Percentiles rank a stretch among this genome's conserved stretches.
Evolutionary conservation across 1,140 invertebrate species (phyloP).

Genomic region (Cotesia glomerata): DNA sequence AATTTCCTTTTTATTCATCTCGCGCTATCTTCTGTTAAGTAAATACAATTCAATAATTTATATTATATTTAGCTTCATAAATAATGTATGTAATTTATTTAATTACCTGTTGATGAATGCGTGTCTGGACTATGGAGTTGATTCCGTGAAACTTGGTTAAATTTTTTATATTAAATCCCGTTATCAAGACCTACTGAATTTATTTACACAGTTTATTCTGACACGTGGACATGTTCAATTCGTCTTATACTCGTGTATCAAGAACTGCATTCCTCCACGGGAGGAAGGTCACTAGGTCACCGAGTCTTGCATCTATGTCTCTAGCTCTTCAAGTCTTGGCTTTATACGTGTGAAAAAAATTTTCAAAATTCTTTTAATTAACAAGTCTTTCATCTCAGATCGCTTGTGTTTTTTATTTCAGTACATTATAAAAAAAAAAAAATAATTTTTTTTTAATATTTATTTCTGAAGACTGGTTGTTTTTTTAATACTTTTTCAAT

Average conservation of each 20-base stretch:
- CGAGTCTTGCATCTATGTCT: constrained; percentile 14
- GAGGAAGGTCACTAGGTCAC: constrained; percentile 22
- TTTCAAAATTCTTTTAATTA: no score
- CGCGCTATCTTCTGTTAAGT: neutral
- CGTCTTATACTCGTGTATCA: neutral
- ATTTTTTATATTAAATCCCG: no score
- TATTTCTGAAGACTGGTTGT: no score
- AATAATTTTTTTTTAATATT: no score
- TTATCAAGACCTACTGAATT: no score
- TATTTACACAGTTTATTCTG: no score
- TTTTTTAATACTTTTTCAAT: no score
- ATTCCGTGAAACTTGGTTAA: neutral
- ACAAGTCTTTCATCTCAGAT: no score
- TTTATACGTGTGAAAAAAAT: neutral
- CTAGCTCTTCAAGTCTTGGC: neutral
- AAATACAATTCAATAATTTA: neutral
- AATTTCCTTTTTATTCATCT: neutral
- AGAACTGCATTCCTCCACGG: constrained; percentile 17
- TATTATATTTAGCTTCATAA: no score
- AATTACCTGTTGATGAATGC: neutral
- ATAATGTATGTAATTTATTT: no score
- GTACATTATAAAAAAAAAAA: no score
- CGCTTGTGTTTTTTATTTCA: no score
- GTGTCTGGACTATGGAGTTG: neutral
- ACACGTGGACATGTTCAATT: neutral